Evolutionary conservation across 2,113 vertebrate genomes (phyloP), one percentile per base, ranked within the genome.

Genomic region (Typhlomys cinereus): DNA sequence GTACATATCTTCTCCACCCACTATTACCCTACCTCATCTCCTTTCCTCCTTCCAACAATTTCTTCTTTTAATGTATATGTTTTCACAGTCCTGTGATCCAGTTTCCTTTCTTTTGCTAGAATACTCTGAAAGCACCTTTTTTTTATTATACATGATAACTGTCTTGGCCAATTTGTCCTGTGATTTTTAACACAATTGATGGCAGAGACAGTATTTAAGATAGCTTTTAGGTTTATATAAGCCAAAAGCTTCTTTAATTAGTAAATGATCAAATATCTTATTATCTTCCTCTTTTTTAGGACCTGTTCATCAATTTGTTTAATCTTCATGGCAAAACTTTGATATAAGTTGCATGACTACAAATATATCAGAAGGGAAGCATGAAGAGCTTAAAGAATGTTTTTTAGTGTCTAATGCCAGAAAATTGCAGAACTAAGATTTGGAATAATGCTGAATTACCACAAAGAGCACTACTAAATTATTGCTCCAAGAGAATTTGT

Each of bases 81-180:
- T 67, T 85, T 69, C 62, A 46, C 36, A 71, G 39, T 59, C 81
- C 64, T 67, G 17, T 74, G 46, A 27, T 83, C 39, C 64, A 70
- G 59, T 93, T 89, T 89, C 21, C 39, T 89, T 85, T 89, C 18
- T 91, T 91, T 14, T 85, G 3, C 7, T 23, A 76, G 50, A 64
- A 39, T 57, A 39, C 7, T 27, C 4, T 78, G 20, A 80, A 36
- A 90, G 15, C n/a, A 70, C 48, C 4, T 67, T 92, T 82, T 67
- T 61, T 52, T 76, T 61, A 61, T 66, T 91, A 7, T 2, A 57
- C 7, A 2, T 23, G 48, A 29, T 66, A 81, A 80, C 9, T 71
- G 5, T 83, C 50, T 52, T 92, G 54, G 20, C 2, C 29, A 50
- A 80, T 80, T 62, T 86, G 83, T 21, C 17, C 62, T 81, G 27